Conservation (phyloP, 92 coral and sea anemone genomes). For the Montipora capitata region DNA sequence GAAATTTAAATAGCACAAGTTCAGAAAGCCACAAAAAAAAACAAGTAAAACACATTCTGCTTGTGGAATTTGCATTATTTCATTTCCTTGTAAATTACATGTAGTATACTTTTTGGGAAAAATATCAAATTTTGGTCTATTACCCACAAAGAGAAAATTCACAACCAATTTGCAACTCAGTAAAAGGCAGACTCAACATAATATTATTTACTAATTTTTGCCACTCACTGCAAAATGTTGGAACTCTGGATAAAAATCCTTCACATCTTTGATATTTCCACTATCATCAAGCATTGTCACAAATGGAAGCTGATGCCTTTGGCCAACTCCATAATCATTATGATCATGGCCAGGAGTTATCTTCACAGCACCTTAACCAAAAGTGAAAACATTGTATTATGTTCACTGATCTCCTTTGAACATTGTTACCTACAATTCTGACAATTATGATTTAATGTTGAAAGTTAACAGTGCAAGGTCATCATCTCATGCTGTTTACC, state of each 20-base stretch:
- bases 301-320: conserved; percentile 86
- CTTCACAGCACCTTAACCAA: conserved; percentile 94
- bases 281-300: conserved; percentile 97
- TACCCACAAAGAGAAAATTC: too few relatives aligned
- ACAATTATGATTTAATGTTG: neutral
- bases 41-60: too few relatives aligned
- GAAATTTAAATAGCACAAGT: too few relatives aligned
- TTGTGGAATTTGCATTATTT: too few relatives aligned
- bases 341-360: conserved; percentile 99
- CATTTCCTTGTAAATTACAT: too few relatives aligned
- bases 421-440: neutral
- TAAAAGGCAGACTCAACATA: neutral
- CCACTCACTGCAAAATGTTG: conserved; percentile 89
- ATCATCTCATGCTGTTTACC: too few relatives aligned
- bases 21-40: too few relatives aligned
- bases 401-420: neutral
- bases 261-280: conserved; percentile 87
- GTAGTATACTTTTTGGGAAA: too few relatives aligned
- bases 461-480: too few relatives aligned
- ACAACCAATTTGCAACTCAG: neutral
- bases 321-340: conserved; percentile 97
- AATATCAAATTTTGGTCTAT: too few relatives aligned
- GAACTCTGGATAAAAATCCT: conserved; percentile 89
- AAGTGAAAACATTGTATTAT: neutral
- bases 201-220: too few relatives aligned